phyloP scores from a whole-genome alignment of 2,888 invertebrate genomes.

The Drepana falcataria region DNA sequence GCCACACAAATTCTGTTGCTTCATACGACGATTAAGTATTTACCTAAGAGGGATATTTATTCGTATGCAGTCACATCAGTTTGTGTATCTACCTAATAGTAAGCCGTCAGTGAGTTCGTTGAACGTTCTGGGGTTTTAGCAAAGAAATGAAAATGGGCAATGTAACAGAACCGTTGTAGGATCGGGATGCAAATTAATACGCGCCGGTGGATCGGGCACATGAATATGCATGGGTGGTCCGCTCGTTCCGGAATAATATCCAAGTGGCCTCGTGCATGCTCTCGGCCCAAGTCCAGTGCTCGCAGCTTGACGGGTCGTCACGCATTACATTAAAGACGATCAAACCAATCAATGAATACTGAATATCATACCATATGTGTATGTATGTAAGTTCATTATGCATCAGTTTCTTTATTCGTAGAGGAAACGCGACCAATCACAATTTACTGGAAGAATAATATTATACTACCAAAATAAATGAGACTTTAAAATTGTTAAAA shows the following conservation, averaged over 20 bases:
- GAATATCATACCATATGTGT: neutral
- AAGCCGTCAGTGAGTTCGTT: neutral
- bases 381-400: too few relatives aligned
- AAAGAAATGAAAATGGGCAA: constrained; percentile 67
- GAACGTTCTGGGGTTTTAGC: constrained; percentile 32
- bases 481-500: too few relatives aligned
- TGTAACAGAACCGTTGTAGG: constrained; percentile 52
- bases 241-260: constrained; percentile 65
- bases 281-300: constrained; percentile 17
- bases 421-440: neutral
- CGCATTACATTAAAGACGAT: constrained; percentile 13
- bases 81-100: too few relatives aligned
- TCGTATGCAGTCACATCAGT: too few relatives aligned
- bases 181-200: constrained; percentile 76
- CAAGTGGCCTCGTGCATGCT: constrained; percentile 36
- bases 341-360: neutral
- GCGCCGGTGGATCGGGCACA: constrained; percentile 63
- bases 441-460: too few relatives aligned
- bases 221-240: constrained; percentile 71
- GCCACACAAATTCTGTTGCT: too few relatives aligned
- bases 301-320: neutral
- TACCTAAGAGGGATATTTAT: too few relatives aligned
- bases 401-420: too few relatives aligned
- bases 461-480: too few relatives aligned
- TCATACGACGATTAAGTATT: too few relatives aligned